A percentile compares a stretch with the other conserved stretches of the same genome.
phyloP scores from a whole-genome alignment of 2,888 invertebrate genomes.

The Amphipyra tragopoginis region DNA sequence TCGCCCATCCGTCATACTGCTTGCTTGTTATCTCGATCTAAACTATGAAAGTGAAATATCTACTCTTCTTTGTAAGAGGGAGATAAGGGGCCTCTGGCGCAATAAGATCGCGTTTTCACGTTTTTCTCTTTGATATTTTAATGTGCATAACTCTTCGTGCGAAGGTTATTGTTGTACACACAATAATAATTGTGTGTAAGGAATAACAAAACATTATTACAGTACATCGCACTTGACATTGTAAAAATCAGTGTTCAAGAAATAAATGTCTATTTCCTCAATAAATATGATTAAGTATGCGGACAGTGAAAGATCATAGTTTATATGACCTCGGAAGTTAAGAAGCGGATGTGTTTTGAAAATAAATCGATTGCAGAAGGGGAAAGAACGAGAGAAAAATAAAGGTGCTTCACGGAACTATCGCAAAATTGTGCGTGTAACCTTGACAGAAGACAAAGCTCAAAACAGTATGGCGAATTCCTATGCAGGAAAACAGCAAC shows the following conservation, averaged over 20 bases:
- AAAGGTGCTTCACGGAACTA: conserved; percentile 33
- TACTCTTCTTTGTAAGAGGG: conserved; percentile 72
- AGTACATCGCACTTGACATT: conserved; percentile 59
- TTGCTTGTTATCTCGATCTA: conserved; percentile 80
- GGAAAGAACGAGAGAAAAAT: conserved; percentile 57
- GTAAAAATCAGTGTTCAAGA: conserved; percentile 52
- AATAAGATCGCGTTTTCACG: conserved; percentile 53
- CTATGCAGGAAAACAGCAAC: conserved; percentile 30
- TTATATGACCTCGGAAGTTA: conserved; percentile 61
- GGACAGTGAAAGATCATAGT: conserved; percentile 60
- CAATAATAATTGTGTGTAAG: conserved; percentile 38
- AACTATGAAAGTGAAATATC: conserved; percentile 79
- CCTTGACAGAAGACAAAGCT: conserved; percentile 30
- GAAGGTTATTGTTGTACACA: conserved; percentile 42
- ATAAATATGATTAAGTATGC: conserved; percentile 69
- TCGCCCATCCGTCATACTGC: conserved; percentile 80
- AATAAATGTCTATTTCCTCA: conserved; percentile 71
- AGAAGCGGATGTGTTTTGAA: conserved; percentile 53
- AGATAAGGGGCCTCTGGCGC: conserved; percentile 66
- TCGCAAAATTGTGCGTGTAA: conserved; percentile 22
- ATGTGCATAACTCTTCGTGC: conserved; percentile 39
- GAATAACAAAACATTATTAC: conserved; percentile 33
- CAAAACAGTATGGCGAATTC: conserved; percentile 14
- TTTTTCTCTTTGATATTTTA: conserved; percentile 57
- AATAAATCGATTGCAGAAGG: conserved; percentile 44